Conservation (phyloP, 2,797 vertebrate genomes). For the Antennarius maculatus region DNA sequence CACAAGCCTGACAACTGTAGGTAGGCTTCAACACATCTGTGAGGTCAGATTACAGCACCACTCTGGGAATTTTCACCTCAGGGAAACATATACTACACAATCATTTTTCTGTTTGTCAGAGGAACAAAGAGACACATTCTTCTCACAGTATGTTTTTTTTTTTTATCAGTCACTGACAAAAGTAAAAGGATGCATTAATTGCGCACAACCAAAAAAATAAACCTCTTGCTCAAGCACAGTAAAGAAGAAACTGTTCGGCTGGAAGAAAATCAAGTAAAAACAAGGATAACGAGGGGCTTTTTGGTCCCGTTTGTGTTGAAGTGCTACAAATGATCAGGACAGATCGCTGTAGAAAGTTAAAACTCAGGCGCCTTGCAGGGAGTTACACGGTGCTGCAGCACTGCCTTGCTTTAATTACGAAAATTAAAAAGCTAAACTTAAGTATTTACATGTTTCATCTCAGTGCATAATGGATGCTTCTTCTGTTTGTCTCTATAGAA, state of each 20-base stretch:
- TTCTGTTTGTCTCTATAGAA: slow-evolving; percentile 32
- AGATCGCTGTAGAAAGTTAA: slow-evolving; percentile 55
- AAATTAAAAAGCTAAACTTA: slow-evolving; percentile 58
- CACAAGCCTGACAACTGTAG: slow-evolving; percentile 28
- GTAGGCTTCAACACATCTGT: slow-evolving; percentile 34
- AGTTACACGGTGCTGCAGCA: slow-evolving; percentile 41
- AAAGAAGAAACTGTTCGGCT: slow-evolving; percentile 42
- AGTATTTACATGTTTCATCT: slow-evolving; percentile 59
- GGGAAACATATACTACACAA: slow-evolving; percentile 26
- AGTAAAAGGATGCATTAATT: slow-evolving; percentile 36
- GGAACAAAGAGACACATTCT: slow-evolving; percentile 8
- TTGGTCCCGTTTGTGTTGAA: slow-evolving; percentile 59
- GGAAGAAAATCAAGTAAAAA: slow-evolving; percentile 53
- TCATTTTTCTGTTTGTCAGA: slow-evolving; percentile 14
- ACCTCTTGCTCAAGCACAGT: slow-evolving; percentile 1
- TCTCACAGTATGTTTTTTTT: slow-evolving; percentile 33
- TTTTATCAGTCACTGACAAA: slow-evolving; percentile 28
- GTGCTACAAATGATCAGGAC: slow-evolving; percentile 52
- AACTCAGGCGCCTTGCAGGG: slow-evolving; percentile 49
- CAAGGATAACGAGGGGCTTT: slow-evolving; percentile 30
- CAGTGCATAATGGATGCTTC: slow-evolving; percentile 56
- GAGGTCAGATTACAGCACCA: slow-evolving; percentile 39
- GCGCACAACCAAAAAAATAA: neutral
- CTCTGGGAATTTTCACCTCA: slow-evolving; percentile 13
- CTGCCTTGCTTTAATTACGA: slow-evolving; percentile 40